Evolutionary conservation across 2,888 invertebrate species (phyloP).

Genomic region (Lithophane socia): DNA sequence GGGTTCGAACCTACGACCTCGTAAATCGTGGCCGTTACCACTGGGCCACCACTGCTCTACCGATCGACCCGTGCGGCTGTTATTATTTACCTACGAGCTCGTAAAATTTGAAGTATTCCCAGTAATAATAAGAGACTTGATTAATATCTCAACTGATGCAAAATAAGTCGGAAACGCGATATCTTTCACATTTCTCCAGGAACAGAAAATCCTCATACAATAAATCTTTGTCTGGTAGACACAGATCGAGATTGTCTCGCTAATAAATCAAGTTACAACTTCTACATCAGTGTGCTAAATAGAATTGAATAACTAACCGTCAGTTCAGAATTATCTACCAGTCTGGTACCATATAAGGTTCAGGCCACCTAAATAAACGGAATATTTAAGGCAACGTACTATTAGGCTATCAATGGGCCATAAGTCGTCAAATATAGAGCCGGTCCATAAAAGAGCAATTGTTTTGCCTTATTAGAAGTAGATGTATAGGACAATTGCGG

Average conservation of each 20-base stretch:
- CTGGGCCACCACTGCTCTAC: too few relatives aligned
- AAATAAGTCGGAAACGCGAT: slow-evolving; percentile 15
- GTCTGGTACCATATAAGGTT: slow-evolving; percentile 9
- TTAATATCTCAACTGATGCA: slow-evolving; percentile 11
- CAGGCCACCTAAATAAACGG: slow-evolving; percentile 41
- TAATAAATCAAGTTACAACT: slow-evolving; percentile 27
- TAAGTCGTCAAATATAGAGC: slow-evolving; percentile 56
- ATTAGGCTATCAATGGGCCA: slow-evolving; percentile 55
- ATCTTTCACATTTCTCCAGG: slow-evolving; percentile 12
- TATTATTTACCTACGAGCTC: not conserved
- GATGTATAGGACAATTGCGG: slow-evolving; percentile 58
- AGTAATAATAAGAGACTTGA: slow-evolving; percentile 1
- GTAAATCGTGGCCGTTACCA: too few relatives aligned
- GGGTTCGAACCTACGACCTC: too few relatives aligned
- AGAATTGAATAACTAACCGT: slow-evolving; percentile 25
- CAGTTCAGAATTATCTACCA: slow-evolving; percentile 16
- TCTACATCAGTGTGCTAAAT: slow-evolving; percentile 15
- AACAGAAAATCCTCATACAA: slow-evolving; percentile 26
- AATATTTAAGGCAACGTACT: slow-evolving; percentile 34
- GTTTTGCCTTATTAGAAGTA: slow-evolving; percentile 66
- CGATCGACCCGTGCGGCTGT: not conserved
- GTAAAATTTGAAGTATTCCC: not conserved
- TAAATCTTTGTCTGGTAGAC: slow-evolving; percentile 29
- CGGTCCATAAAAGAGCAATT: slow-evolving; percentile 59
- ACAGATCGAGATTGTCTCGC: slow-evolving; percentile 13